Evolutionary conservation across 2,797 vertebrate genomes (phyloP).

Genomic region (Holocentrus rufus): DNA sequence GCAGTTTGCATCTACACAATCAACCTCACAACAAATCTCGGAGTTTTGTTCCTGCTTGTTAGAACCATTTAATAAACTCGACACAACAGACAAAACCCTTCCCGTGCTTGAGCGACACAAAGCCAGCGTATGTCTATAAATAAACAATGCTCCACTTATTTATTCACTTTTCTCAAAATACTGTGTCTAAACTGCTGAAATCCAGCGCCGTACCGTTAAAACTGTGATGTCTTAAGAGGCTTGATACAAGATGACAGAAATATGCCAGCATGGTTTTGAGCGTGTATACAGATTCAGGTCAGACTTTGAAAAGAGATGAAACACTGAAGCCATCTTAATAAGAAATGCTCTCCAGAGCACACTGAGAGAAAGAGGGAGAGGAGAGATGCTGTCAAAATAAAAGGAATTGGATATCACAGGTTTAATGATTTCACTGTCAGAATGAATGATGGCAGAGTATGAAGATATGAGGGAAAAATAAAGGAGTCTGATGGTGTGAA

Average conservation of each 20-base stretch:
- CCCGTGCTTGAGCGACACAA: slow-evolving; percentile 47
- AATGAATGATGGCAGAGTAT: slow-evolving; percentile 77
- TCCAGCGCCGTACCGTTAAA: slow-evolving; percentile 61
- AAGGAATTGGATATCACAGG: slow-evolving; percentile 83
- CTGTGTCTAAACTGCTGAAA: slow-evolving; percentile 63
- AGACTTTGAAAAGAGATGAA: slow-evolving; percentile 81
- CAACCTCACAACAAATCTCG: slow-evolving; percentile 18
- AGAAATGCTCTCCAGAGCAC: slow-evolving; percentile 77
- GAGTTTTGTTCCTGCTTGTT: background rate
- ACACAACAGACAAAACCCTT: slow-evolving; percentile 36
- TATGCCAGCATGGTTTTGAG: slow-evolving; percentile 66
- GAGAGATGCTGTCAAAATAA: slow-evolving; percentile 80
- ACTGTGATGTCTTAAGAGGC: slow-evolving; percentile 72
- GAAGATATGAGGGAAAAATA: slow-evolving; percentile 76
- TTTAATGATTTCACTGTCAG: slow-evolving; percentile 83
- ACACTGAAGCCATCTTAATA: slow-evolving; percentile 77
- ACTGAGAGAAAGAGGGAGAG: slow-evolving; percentile 48
- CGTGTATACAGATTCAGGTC: slow-evolving; percentile 81
- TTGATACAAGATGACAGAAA: slow-evolving; percentile 78
- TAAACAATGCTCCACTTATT: slow-evolving; percentile 72
- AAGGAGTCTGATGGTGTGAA: slow-evolving; percentile 76
- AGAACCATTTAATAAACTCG: slow-evolving; percentile 39
- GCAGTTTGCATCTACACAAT: slow-evolving; percentile 32
- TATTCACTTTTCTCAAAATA: slow-evolving; percentile 67
- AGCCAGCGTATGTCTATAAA: slow-evolving; percentile 68